Evolutionary conservation across 2,888 invertebrate species (phyloP).

Genomic region (Syrphus vitripennis): DNA sequence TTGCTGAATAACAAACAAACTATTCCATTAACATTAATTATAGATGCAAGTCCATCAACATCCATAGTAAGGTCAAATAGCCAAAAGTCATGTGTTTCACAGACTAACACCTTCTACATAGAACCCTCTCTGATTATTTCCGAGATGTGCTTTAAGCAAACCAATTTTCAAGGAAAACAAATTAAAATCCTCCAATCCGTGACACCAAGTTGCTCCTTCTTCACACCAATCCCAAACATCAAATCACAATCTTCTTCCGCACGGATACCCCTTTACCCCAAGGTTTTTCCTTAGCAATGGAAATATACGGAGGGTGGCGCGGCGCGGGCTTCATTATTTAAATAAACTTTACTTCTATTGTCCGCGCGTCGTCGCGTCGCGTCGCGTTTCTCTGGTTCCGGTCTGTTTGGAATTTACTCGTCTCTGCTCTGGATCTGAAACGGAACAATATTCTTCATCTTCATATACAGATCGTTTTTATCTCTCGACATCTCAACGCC

Average conservation of each 20-base stretch:
- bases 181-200: conserved; percentile 61
- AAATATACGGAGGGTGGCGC: background rate
- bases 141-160: conserved; percentile 49
- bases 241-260: conserved; percentile 66
- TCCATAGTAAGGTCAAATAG: background rate
- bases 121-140: conserved; percentile 10
- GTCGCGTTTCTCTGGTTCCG: conserved; percentile 54
- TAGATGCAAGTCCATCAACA: background rate
- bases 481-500: conserved; percentile 34
- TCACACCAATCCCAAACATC: conserved; percentile 44
- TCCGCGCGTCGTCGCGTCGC: conserved; percentile 29
- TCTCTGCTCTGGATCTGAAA: conserved; percentile 5
- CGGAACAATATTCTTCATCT: conserved; percentile 45
- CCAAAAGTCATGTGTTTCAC: conserved; percentile 18
- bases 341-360: conserved; percentile 67
- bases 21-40: background rate
- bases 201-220: background rate
- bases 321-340: conserved; percentile 50
- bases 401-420: conserved; percentile 54
- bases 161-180: conserved; percentile 68
- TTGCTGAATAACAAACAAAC: background rate
- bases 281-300: conserved; percentile 1
- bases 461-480: conserved; percentile 29
- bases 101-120: conserved; percentile 21
- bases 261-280: conserved; percentile 64